Percentiles rank a stretch among this genome's conserved stretches.
Evolutionary conservation across 2,113 vertebrate species (phyloP).

Genomic region (Galemys pyrenaicus): DNA sequence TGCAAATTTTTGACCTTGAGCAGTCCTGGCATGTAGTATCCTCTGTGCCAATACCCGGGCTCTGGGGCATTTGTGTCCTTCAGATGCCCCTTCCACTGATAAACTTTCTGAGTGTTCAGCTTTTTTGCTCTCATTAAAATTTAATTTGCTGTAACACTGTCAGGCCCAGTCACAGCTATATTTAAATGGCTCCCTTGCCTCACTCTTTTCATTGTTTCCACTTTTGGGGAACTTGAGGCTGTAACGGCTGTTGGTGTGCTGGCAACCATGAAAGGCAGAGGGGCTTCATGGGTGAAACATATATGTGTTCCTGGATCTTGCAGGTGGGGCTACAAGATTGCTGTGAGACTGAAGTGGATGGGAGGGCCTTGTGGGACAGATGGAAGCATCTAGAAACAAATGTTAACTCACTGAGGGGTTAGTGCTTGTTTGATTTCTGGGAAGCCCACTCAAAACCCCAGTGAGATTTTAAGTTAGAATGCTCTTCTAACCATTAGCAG

Average conservation of each 20-base stretch:
- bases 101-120: slow-evolving; percentile 66
- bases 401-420: background rate
- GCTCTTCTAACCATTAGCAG: background rate
- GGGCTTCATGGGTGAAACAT: background rate
- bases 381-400: background rate
- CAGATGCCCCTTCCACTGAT: slow-evolving; percentile 49
- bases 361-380: background rate
- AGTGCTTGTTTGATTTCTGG: background rate
- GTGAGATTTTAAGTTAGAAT: background rate
- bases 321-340: background rate
- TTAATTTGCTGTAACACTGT: slow-evolving; percentile 67
- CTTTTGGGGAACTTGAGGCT: slow-evolving; percentile 23
- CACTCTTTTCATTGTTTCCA: slow-evolving; percentile 13
- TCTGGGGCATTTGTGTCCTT: slow-evolving; percentile 64
- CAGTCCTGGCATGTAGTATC: background rate
- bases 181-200: slow-evolving; percentile 48
- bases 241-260: background rate
- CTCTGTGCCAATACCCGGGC: background rate
- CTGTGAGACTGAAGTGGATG: background rate
- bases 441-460: background rate
- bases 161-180: slow-evolving; percentile 34
- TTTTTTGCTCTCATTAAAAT: slow-evolving; percentile 77
- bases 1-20: slow-evolving; percentile 47
- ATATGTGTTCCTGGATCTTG: background rate
- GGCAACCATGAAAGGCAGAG: background rate